phyloP scores from a whole-genome alignment of 2,797 vertebrate genomes.

The Lagodon rhomboides region DNA sequence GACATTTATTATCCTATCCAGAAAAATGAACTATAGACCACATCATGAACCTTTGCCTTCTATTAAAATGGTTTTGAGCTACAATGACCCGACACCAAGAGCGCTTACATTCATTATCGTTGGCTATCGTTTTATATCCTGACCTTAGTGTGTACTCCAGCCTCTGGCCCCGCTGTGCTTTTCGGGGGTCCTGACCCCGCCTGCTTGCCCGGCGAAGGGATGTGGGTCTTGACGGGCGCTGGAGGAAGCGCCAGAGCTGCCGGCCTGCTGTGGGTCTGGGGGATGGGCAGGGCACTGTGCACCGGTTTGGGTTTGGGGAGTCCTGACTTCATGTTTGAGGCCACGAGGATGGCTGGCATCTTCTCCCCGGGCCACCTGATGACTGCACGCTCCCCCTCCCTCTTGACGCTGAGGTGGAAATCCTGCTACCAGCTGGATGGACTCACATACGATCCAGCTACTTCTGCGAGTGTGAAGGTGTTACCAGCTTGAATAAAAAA shows the following conservation, averaged over 20 bases:
- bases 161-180: constrained; percentile 70
- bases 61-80: no score
- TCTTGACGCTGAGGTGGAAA: constrained; percentile 24
- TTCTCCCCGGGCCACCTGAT: constrained; percentile 77
- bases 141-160: constrained; percentile 91
- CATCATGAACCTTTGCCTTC: not conserved
- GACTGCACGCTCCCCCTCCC: constrained; percentile 28
- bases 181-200: constrained; percentile 71
- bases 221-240: constrained; percentile 85
- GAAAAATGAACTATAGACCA: not conserved
- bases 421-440: constrained; percentile 14
- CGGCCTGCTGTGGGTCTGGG: constrained; percentile 89
- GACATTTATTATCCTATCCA: not conserved
- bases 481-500: not conserved
- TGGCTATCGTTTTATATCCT: constrained; percentile 66
- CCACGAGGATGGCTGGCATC: constrained; percentile 97
- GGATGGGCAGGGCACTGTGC: constrained; percentile 94
- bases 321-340: constrained; percentile 98
- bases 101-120: not conserved
- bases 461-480: constrained; percentile 6
- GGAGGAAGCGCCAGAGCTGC: constrained; percentile 73
- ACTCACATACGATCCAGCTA: constrained; percentile 11
- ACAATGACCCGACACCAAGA: not conserved
- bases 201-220: constrained; percentile 73
- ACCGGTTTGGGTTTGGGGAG: constrained; percentile 97